These are phyloP conservation scores for Nannoperca obscura DNA, from an alignment of 2,797 vertebrate genomes.

Conservation along the genomic window DNA sequence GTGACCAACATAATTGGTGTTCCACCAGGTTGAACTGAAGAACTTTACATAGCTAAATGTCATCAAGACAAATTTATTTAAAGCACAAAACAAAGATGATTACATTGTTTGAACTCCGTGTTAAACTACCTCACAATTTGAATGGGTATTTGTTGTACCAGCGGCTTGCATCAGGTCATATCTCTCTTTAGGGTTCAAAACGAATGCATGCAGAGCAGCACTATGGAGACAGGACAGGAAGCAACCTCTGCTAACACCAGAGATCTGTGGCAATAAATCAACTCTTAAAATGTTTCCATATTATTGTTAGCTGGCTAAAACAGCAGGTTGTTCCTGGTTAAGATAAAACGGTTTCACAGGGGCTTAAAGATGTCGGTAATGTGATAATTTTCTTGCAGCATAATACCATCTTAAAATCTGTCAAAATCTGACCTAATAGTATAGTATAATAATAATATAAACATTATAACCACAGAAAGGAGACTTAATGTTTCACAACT, in stretches of 20 bases:
- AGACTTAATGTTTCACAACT: neutral
- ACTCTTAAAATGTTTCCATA: neutral
- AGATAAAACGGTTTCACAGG: neutral
- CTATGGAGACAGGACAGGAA: neutral
- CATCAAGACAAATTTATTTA: neutral
- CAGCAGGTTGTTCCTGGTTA: neutral
- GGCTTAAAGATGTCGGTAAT: neutral
- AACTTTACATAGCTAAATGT: neutral
- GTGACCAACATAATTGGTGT: neutral
- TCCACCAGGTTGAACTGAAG: neutral
- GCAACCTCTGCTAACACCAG: neutral
- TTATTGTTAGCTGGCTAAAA: slow-evolving; percentile 1
- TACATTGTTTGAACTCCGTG: neutral
- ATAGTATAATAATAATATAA: neutral
- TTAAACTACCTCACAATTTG: neutral
- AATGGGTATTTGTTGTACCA: neutral
- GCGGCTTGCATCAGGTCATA: neutral
- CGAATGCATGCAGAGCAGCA: neutral
- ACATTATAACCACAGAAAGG: neutral
- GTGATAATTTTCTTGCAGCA: slow-evolving; percentile 12
- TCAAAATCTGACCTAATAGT: slow-evolving; percentile 6
- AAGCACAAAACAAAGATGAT: neutral
- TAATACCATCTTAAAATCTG: slow-evolving; percentile 9
- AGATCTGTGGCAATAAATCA: neutral
- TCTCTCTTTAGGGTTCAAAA: neutral